These are phyloP conservation scores for Acrocyrtus sp. DNA, from an alignment of 2,888 invertebrate genomes.

Conservation along the genomic window DNA sequence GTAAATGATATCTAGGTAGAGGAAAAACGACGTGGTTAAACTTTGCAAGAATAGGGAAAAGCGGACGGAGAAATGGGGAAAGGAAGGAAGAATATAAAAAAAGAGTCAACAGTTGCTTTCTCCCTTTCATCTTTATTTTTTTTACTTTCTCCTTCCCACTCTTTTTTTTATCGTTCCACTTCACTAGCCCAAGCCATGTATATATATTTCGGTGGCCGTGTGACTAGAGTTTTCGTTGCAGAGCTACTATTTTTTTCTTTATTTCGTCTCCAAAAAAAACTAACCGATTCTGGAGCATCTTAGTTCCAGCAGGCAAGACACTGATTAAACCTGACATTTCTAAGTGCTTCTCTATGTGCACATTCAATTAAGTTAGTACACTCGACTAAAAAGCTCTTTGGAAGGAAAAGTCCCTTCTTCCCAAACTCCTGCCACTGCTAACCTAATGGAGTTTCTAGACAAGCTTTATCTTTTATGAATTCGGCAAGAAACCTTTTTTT, in stretches of 20 bases:
- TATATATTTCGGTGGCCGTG: too few species aligned
- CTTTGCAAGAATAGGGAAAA: too few species aligned
- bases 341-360: slow-evolving; percentile 46
- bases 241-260: too few species aligned
- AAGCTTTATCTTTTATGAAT: neutral
- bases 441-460: neutral
- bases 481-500: neutral
- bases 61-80: too few species aligned
- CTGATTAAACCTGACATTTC: slow-evolving; percentile 45
- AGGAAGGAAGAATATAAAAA: too few species aligned
- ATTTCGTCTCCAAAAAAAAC: neutral
- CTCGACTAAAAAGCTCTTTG: neutral
- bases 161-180: too few species aligned
- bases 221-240: too few species aligned
- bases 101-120: slow-evolving; percentile 37
- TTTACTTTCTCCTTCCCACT: too few species aligned
- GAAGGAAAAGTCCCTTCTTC: neutral
- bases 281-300: neutral
- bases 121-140: too few species aligned
- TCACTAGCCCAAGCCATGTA: too few species aligned
- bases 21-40: too few species aligned
- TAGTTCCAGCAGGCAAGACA: slow-evolving; percentile 26
- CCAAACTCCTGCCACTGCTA: neutral
- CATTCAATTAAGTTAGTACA: slow-evolving; percentile 35
- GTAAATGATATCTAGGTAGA: too few species aligned